A percentile compares a stretch with the other conserved stretches of the same genome.
These are phyloP conservation scores for Atrina japonica DNA, from an alignment of 2,888 invertebrate genomes.

Conservation along the genomic window DNA sequence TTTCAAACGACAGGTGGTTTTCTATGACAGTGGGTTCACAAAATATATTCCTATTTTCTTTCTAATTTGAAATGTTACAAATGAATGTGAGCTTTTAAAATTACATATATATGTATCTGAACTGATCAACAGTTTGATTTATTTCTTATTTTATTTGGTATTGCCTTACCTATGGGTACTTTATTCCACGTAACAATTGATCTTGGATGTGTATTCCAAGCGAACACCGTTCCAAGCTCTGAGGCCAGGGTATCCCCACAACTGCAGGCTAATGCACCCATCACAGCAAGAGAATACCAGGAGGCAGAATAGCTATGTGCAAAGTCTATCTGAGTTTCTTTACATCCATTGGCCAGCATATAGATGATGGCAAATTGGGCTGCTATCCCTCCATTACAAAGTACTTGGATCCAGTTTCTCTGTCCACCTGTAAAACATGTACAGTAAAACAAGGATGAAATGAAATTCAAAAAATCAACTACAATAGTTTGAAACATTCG, in stretches of 20 bases:
- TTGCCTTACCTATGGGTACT: slow-evolving; percentile 86
- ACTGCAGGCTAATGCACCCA: slow-evolving; percentile 89
- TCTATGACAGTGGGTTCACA: too few relatives aligned
- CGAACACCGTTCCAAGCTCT: slow-evolving; percentile 90
- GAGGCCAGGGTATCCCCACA: slow-evolving; percentile 96
- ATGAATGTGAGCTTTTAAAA: too few relatives aligned
- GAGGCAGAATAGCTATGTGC: slow-evolving; percentile 86
- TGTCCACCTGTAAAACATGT: slow-evolving; percentile 88
- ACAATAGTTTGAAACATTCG: neutral
- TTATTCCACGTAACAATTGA: slow-evolving; percentile 88
- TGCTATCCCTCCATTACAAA: slow-evolving; percentile 95
- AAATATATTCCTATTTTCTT: too few relatives aligned
- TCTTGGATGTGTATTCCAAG: slow-evolving; percentile 85
- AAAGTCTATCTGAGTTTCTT: slow-evolving; percentile 91
- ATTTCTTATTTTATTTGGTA: too few relatives aligned
- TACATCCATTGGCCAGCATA: slow-evolving; percentile 86
- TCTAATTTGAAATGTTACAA: too few relatives aligned
- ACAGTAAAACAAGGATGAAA: too few relatives aligned
- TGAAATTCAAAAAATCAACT: too few relatives aligned
- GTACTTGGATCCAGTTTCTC: slow-evolving; percentile 93
- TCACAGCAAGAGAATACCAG: slow-evolving; percentile 90
- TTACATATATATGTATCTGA: too few relatives aligned
- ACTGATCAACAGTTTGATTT: too few relatives aligned
- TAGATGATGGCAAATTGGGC: slow-evolving; percentile 89
- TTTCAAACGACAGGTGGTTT: too few relatives aligned